Evolutionary conservation across 2,113 vertebrate genomes (phyloP), one percentile per base, ranked within the genome.

Genomic region (Chitala chitala): DNA sequence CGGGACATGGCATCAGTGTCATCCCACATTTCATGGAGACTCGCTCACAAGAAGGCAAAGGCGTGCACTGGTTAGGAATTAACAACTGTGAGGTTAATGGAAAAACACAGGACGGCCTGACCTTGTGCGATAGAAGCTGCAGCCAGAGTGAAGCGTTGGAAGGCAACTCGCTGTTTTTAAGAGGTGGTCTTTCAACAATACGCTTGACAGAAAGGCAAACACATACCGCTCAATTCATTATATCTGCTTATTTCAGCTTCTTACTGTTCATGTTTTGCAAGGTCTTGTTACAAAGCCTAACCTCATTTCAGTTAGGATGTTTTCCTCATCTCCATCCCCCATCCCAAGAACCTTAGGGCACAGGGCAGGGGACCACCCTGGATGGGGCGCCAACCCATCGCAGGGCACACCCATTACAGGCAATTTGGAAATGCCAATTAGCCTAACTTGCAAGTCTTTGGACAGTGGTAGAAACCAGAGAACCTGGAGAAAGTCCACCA

Each of bases 51-150:
- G 29, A 1, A 7, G 66, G 9, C 46, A 69, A n/a, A n/a, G 36
- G 53, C 53, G n/a, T 58, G 53, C 26, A 8, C 56, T 33, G 56
- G 40, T 61, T 44, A 44, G 20, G 44, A 63, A 63, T 64, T 51
- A 73, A 73, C 72, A 63, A 29, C 72, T 73, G 26, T 24, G n/a
- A 48, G 72, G 56, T 73, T 73, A 73, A 73, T 73, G 58, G 72
- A 51, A 64, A 73, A 73, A 64, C 58, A 73, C 42, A 53, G 72
- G 72, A 63, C 1, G 17, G 56, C 71, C 40, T 73, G 72, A 64
- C 58, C 72, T 48, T 26, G 10, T 24, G 71, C 64, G 64, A 73
- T 73, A 38, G 71, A 73, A 58, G 56, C 51, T 36, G 71, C 71
- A 15, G n/a, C 51, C 44, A 51, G 5, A 59, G 70, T 15, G 44